phyloP scores from a whole-genome alignment of 2,797 vertebrate species.

The Mionectes olivaceus region DNA sequence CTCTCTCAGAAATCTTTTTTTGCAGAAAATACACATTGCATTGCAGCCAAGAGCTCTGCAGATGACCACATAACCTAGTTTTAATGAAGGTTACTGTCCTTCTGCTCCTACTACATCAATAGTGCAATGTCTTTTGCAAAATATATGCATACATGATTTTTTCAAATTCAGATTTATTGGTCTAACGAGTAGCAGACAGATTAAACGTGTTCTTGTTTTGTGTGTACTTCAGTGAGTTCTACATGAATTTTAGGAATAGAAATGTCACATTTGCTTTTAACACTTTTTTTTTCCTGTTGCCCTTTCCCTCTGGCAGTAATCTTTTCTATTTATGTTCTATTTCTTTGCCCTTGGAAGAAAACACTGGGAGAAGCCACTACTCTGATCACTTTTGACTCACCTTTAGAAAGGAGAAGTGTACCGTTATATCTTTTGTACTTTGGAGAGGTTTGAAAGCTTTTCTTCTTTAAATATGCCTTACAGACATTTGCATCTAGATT shows the following conservation, averaged over 20 bases:
- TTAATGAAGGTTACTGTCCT: conserved; percentile 41
- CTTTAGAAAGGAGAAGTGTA: not conserved
- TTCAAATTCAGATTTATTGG: conserved; percentile 3
- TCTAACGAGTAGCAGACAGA: not conserved
- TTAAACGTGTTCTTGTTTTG: not conserved
- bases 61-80: conserved; percentile 18
- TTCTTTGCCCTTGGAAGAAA: not conserved
- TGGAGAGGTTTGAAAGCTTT: not conserved
- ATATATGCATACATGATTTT: not conserved
- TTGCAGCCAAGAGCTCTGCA: not conserved
- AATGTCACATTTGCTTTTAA: not conserved
- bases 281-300: not conserved
- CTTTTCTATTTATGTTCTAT: conserved; percentile 5
- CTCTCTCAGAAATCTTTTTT: conserved; percentile 34
- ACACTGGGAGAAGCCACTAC: not conserved
- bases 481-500: not conserved
- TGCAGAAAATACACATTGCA: conserved; percentile 38
- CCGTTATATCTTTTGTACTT: not conserved
- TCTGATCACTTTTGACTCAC: not conserved
- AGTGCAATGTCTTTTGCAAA: not conserved
- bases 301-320: conserved; percentile 5
- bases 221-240: not conserved
- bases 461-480: not conserved
- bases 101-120: not conserved
- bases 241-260: not conserved